Percentiles rank a stretch among this genome's conserved stretches.
These are phyloP conservation scores for Lycocerus yunnanus DNA, from an alignment of 2,888 invertebrate species.

Conservation along the genomic window DNA sequence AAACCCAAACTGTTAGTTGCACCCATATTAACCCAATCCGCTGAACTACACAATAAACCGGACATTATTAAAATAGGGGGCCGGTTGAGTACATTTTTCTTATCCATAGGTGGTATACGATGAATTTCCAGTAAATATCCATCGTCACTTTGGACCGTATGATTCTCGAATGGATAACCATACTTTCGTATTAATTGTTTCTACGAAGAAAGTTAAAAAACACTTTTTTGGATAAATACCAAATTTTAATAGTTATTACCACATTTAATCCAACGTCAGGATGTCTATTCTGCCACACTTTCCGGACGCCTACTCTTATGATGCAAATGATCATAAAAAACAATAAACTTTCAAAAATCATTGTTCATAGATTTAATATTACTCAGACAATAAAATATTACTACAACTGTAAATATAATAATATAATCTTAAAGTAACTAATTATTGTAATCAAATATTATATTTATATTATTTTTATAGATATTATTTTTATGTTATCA, in stretches of 20 bases:
- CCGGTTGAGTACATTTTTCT: constrained; percentile 42
- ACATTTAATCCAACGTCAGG: constrained; percentile 8
- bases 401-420: too few relatives aligned
- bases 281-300: neutral
- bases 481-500: too few relatives aligned
- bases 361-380: neutral
- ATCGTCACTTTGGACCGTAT: constrained; percentile 55
- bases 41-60: constrained; percentile 74
- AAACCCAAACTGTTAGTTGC: constrained; percentile 60
- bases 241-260: constrained; percentile 3
- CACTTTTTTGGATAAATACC: neutral
- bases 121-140: constrained; percentile 55
- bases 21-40: constrained; percentile 73
- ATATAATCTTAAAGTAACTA: too few relatives aligned
- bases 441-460: too few relatives aligned
- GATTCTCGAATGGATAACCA: constrained; percentile 53
- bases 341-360: neutral
- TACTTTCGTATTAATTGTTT: constrained; percentile 51
- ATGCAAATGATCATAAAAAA: neutral
- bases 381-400: neutral
- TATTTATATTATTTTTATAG: neutral
- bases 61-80: constrained; percentile 73
- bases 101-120: constrained; percentile 46
- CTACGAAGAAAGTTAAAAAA: constrained; percentile 35
- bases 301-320: neutral